Evolutionary conservation across 2,888 invertebrate genomes (phyloP).

Genomic region (Orthosia gracilis): DNA sequence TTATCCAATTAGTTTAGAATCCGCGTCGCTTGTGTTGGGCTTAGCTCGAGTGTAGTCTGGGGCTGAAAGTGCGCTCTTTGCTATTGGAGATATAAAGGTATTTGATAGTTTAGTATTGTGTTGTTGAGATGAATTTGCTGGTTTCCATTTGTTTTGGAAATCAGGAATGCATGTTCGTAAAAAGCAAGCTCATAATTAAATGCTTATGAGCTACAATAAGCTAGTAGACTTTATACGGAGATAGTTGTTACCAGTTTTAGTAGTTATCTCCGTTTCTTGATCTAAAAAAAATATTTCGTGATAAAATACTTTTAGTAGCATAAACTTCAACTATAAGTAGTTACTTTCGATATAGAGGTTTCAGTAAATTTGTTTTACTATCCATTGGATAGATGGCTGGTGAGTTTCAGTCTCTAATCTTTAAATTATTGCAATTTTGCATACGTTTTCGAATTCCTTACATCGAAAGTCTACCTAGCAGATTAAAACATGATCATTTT

Average conservation of each 20-base stretch:
- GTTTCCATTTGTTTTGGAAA: not conserved
- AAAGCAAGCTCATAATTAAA: no score
- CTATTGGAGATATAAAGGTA: constrained; percentile 5
- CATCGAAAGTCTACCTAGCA: no score
- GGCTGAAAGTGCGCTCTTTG: constrained; percentile 8
- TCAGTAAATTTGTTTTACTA: not conserved
- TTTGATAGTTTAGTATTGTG: constrained; percentile 5
- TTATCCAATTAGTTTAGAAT: constrained; percentile 60
- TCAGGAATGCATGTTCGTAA: not conserved
- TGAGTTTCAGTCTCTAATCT: not conserved
- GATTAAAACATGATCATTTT: not conserved
- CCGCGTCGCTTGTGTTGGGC: constrained; percentile 33
- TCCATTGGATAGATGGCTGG: not conserved
- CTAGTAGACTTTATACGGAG: no score
- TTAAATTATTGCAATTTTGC: not conserved
- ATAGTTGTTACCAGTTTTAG: no score
- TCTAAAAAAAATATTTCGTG: no score
- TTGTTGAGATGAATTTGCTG: not conserved
- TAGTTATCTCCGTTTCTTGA: no score
- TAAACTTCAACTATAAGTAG: no score
- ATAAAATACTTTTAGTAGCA: no score
- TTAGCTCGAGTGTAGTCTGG: constrained; percentile 16
- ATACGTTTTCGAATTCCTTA: not conserved
- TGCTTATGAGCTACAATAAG: no score
- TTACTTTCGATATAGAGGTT: no score